Percentiles rank a stretch among this genome's conserved stretches.
These are phyloP conservation scores for Arrhopalites spinosus DNA, from an alignment of 2,888 invertebrate genomes.

Conservation along the genomic window DNA sequence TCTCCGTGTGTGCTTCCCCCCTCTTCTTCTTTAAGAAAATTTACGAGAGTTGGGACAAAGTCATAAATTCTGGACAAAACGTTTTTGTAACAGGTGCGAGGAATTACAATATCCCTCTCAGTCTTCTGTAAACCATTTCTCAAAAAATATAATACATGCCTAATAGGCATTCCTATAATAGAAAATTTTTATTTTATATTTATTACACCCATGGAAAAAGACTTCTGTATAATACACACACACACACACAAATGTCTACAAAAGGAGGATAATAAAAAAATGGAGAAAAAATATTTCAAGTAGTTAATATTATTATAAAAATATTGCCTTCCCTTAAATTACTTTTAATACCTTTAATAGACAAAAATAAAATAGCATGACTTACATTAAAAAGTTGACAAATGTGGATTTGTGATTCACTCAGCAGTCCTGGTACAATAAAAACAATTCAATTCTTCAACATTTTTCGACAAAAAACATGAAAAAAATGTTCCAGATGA, in stretches of 20 bases:
- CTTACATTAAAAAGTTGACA: conserved; percentile 30
- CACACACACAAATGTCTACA: too few relatives aligned
- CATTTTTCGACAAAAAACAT: too few relatives aligned
- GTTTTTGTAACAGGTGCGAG: conserved; percentile 24
- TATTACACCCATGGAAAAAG: too few relatives aligned
- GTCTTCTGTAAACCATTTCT: neutral
- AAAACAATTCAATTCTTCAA: too few relatives aligned
- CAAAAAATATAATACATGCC: neutral
- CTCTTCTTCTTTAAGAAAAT: neutral
- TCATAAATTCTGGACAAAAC: conserved; percentile 22
- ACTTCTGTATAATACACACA: too few relatives aligned
- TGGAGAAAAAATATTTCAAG: too few relatives aligned
- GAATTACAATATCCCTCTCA: conserved; percentile 23
- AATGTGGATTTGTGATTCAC: conserved; percentile 25
- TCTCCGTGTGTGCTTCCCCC: neutral
- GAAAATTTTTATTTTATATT: neutral
- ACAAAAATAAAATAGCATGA: neutral
- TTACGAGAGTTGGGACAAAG: neutral
- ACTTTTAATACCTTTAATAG: too few relatives aligned
- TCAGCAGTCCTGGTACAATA: conserved; percentile 9
- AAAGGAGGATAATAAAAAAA: too few relatives aligned
- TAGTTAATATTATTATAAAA: neutral
- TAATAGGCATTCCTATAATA: neutral
- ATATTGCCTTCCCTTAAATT: neutral
- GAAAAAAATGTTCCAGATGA: too few relatives aligned